Conservation (phyloP, 2,888 invertebrate genomes). For the Cheilosia variabilis region DNA sequence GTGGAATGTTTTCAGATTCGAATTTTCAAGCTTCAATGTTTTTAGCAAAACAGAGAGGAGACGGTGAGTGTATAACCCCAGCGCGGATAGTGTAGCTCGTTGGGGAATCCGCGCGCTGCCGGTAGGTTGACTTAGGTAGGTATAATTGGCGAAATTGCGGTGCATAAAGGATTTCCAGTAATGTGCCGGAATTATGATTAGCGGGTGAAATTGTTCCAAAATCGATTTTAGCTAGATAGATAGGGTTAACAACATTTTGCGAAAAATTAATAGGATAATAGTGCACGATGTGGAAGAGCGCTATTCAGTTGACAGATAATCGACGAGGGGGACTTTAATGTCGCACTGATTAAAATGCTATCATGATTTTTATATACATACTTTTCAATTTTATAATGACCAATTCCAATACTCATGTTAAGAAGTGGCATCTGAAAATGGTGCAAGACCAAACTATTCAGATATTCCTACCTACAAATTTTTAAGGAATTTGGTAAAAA, state of each 20-base stretch:
- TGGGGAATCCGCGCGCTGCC: background rate
- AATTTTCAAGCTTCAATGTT: constrained; percentile 36
- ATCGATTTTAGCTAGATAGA: constrained; percentile 21
- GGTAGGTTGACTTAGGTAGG: background rate
- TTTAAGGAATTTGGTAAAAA: no score
- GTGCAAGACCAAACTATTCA: no score
- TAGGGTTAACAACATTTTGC: background rate
- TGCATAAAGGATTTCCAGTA: constrained; percentile 50
- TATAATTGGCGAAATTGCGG: constrained; percentile 59
- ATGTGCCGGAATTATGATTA: constrained; percentile 44
- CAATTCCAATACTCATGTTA: no score
- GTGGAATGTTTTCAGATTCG: constrained; percentile 2
- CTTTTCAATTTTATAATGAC: no score
- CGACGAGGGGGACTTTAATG: no score
- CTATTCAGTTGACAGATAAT: no score
- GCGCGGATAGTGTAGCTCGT: background rate
- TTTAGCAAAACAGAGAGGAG: background rate
- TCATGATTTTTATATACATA: no score
- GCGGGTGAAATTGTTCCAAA: constrained; percentile 14
- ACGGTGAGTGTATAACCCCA: background rate
- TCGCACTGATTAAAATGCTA: no score
- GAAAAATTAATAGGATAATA: no score
- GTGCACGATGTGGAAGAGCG: no score
- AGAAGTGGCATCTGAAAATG: no score
- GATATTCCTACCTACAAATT: no score